phyloP scores from a whole-genome alignment of 2,113 vertebrate species.

The Bettongia penicillata region DNA sequence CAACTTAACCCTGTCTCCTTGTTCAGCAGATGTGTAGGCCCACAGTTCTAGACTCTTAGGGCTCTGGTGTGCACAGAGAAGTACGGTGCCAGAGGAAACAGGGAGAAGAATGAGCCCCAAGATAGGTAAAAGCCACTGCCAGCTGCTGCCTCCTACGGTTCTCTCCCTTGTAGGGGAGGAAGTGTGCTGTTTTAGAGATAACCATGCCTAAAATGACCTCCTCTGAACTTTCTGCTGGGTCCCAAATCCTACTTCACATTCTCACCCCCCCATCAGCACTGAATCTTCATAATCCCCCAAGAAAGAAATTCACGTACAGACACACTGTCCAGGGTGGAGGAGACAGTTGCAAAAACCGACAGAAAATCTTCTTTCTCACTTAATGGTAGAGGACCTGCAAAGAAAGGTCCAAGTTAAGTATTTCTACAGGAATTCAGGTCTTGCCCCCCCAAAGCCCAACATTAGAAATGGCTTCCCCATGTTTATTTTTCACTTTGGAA shows the following conservation, averaged over 20 bases:
- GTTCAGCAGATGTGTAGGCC: no score
- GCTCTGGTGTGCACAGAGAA: neutral
- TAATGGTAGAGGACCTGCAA: slow-evolving; percentile 90
- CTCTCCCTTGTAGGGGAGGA: neutral
- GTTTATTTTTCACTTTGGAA: neutral
- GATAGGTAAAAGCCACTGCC: neutral
- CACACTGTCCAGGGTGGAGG: slow-evolving; percentile 86
- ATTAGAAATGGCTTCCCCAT: neutral
- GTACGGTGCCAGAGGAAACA: neutral
- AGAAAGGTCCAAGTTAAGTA: slow-evolving; percentile 40
- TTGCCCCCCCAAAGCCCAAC: neutral
- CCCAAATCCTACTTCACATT: neutral
- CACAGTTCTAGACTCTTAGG: neutral
- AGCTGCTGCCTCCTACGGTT: neutral
- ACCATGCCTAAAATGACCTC: slow-evolving; percentile 1
- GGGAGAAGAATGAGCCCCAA: neutral
- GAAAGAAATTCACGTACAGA: slow-evolving; percentile 85
- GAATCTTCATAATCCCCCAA: neutral
- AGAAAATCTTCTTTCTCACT: slow-evolving; percentile 87
- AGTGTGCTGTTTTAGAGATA: slow-evolving; percentile 15
- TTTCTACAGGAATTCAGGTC: neutral
- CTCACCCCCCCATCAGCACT: neutral
- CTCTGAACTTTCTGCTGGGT: neutral
- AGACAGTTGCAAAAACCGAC: slow-evolving; percentile 85
- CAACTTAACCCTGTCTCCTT: neutral